Evolutionary conservation across 1,140 invertebrate genomes (phyloP).

Genomic region (Himalopsyche phryganea): DNA sequence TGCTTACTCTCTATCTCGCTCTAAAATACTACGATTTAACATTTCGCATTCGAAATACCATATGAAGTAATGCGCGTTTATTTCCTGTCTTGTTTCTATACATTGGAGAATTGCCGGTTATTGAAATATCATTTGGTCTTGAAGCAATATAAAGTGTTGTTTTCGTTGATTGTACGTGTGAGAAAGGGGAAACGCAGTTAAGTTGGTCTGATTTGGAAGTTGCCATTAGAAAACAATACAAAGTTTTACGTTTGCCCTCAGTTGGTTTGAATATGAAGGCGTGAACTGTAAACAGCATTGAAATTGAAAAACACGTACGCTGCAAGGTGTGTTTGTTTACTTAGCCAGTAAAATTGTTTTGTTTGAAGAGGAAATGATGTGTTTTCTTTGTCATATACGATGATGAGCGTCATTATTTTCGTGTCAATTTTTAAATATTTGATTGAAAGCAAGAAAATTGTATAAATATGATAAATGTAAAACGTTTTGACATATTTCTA

Average conservation of each 20-base stretch:
- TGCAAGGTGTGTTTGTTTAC: conserved; percentile 27
- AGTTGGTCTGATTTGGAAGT: conserved; percentile 22
- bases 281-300: conserved; percentile 31
- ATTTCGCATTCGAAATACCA: no score
- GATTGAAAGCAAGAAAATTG: no score
- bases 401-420: conserved; percentile 21
- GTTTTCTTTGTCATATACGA: conserved; percentile 28
- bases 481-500: no score
- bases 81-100: not conserved
- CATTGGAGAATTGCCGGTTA: no score
- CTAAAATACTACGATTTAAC: not conserved
- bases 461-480: no score
- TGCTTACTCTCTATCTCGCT: not conserved
- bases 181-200: not conserved
- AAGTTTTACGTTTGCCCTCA: conserved; percentile 5
- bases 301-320: conserved; percentile 31
- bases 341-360: conserved; percentile 19
- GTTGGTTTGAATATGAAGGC: conserved; percentile 18
- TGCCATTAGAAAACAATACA: conserved; percentile 31
- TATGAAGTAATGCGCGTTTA: not conserved
- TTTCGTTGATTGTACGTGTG: no score
- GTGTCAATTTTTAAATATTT: not conserved
- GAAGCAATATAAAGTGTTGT: no score
- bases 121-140: no score
- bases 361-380: conserved; percentile 28